Evolutionary conservation across 2,113 vertebrate species (phyloP).

Genomic region (Nestor notabilis): DNA sequence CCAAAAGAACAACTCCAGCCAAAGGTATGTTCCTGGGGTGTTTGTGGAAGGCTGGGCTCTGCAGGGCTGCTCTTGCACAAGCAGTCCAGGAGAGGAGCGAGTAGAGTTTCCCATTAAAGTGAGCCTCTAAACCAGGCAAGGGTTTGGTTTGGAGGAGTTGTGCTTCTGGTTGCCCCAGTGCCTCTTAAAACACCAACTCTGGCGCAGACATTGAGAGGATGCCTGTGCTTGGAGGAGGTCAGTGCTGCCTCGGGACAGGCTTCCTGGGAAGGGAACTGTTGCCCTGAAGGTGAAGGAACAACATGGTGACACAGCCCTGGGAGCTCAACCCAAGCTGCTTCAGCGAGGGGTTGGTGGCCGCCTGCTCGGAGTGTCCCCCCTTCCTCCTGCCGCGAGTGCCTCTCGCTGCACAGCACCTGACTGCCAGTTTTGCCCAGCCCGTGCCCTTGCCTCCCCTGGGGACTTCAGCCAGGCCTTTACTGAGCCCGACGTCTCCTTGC

Average conservation of each 20-base stretch:
- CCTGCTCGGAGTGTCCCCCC: background rate
- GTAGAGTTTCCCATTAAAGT: background rate
- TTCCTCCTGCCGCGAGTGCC: background rate
- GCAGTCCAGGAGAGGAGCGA: background rate
- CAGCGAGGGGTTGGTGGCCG: fast-evolving
- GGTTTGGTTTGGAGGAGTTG: background rate
- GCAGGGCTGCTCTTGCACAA: background rate
- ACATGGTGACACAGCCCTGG: background rate
- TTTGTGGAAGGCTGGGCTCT: background rate
- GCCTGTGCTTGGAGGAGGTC: background rate
- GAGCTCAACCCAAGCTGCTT: background rate
- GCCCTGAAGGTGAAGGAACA: background rate
- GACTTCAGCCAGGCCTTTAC: too few relatives aligned
- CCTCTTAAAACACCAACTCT: background rate
- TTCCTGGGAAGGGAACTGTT: background rate
- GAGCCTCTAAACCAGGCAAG: background rate
- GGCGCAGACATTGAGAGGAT: background rate
- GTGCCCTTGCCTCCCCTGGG: background rate
- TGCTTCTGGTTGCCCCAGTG: background rate
- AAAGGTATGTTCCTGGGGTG: conserved; percentile 79
- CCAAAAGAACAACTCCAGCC: conserved; percentile 89
- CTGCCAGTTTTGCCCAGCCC: background rate
- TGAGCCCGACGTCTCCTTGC: background rate
- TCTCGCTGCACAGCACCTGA: background rate
- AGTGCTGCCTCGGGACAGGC: fast-evolving